A percentile compares a stretch with the other conserved stretches of the same genome.
phyloP scores from a whole-genome alignment of 2,888 invertebrate genomes.

The Nysson spinosus region DNA sequence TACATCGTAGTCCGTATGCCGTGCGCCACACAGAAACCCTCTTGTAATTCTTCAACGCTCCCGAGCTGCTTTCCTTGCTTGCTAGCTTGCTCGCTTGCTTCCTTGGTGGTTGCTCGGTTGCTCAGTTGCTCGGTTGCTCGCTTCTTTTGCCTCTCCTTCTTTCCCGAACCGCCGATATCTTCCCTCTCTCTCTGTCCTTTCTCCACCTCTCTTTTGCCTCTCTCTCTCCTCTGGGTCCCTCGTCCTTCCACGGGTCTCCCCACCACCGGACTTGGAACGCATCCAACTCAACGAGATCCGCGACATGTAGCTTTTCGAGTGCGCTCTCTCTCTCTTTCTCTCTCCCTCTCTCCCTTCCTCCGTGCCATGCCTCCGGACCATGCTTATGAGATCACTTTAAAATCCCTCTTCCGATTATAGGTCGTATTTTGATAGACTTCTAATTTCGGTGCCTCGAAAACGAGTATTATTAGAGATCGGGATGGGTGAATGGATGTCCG shows the following conservation, averaged over 20 bases:
- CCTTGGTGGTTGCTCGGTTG: neutral
- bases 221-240: conserved; percentile 9
- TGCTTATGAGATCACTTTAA: too few relatives aligned
- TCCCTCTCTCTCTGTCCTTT: conserved; percentile 5
- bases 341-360: neutral
- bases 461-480: too few relatives aligned
- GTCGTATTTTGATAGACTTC: too few relatives aligned
- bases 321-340: conserved; percentile 29
- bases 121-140: conserved; percentile 9
- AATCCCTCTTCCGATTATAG: too few relatives aligned
- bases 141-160: conserved; percentile 22
- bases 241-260: conserved; percentile 3
- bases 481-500: too few relatives aligned
- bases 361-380: too few relatives aligned
- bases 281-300: conserved; percentile 46
- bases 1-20: conserved; percentile 72
- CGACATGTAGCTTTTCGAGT: conserved; percentile 44
- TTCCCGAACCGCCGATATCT: neutral
- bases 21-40: conserved; percentile 63
- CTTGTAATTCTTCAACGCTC: conserved; percentile 60
- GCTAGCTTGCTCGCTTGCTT: conserved; percentile 25
- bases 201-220: conserved; percentile 34
- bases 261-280: conserved; percentile 42
- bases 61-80: conserved; percentile 40
- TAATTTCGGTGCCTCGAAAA: too few relatives aligned